Evolutionary conservation across 2,888 invertebrate species (phyloP), one percentile per base, ranked within the genome.

Genomic region (Pardosa pseudoannulata): DNA sequence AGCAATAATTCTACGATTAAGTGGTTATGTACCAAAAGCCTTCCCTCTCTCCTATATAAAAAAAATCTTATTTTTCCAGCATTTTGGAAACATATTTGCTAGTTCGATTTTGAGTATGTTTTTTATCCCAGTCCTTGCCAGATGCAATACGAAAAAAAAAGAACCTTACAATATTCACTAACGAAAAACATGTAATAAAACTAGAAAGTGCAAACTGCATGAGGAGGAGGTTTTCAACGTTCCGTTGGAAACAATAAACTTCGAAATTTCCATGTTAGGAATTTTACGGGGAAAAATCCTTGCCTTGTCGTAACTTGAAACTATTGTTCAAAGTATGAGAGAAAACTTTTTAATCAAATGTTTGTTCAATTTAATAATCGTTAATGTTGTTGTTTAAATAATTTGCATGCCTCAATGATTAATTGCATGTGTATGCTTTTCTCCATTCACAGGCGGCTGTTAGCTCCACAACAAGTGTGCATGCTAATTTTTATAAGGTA

Each of bases 401-500:
- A 75, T 31, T 56, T 73, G 78, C 78, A 85, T 73, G 76, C 27
- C n/a, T 65, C 64, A 71, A 32, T 27, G 31, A 82, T 56, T 78
- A 78, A 78, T 56, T 73, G 83, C 83, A 85, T 78, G 83, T 73
- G n/a, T 83, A 75, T 68, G 28, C 29, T 41, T 76, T 76, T 80
- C 31, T 82, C 67, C 64, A 46, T 85, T 68, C 72, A 79, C 78
- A 85, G 83, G 78, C 13, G 46, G 50, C 56, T 85, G 71, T 62
- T 78, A 78, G 78, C 71, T 73, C 67, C 67, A 72, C 23, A 6
- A 32, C 64, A 68, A 73, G 73, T 68, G 41, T 79, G 83, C 78
- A 85, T 85, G 83, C 67, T 72, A 78, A 41, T 72, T 67, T 78
- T 62, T 65, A 67, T 56, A 50, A 85, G 78, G 83, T 85, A 85